phyloP scores from a whole-genome alignment of 1,140 invertebrate genomes.

The Drosophila sturtevanti region DNA sequence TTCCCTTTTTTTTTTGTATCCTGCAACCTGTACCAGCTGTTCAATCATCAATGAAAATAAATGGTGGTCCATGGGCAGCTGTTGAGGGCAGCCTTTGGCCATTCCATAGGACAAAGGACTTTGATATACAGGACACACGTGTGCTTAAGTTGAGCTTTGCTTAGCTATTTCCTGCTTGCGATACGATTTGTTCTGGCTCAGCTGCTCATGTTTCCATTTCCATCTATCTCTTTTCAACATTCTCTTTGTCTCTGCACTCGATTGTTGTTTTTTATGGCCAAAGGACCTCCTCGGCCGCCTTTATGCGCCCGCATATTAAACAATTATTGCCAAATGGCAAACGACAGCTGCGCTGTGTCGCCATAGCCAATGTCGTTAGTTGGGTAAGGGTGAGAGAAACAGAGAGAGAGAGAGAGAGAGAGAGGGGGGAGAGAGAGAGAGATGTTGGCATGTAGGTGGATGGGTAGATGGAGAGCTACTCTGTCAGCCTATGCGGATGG shows the following conservation, averaged over 20 bases:
- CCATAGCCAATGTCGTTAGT: slow-evolving; percentile 70
- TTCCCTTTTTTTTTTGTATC: no score
- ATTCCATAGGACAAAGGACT: slow-evolving; percentile 39
- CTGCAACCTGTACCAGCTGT: background rate
- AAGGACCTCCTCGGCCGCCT: slow-evolving; percentile 58
- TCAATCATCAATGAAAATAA: slow-evolving; percentile 14
- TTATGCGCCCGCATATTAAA: slow-evolving; percentile 81
- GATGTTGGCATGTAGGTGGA: no score
- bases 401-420: background rate
- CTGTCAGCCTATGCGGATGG: slow-evolving; percentile 56
- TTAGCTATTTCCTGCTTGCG: slow-evolving; percentile 30
- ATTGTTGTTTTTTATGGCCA: slow-evolving; percentile 73
- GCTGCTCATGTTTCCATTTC: slow-evolving; percentile 44
- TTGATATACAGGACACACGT: slow-evolving; percentile 45
- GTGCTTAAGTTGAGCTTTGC: slow-evolving; percentile 32
- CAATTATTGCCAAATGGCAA: slow-evolving; percentile 81
- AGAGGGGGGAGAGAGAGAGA: background rate
- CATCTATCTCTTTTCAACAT: slow-evolving; percentile 12
- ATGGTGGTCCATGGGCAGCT: slow-evolving; percentile 8
- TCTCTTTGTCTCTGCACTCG: slow-evolving; percentile 20
- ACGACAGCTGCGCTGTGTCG: slow-evolving; percentile 77
- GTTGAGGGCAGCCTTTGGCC: slow-evolving; percentile 21
- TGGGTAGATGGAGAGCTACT: slow-evolving; percentile 3
- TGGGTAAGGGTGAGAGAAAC: slow-evolving; percentile 15
- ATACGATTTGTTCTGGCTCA: slow-evolving; percentile 30